Conservation (phyloP, 2,113 vertebrate species). For the Cochlearius cochlearius region DNA sequence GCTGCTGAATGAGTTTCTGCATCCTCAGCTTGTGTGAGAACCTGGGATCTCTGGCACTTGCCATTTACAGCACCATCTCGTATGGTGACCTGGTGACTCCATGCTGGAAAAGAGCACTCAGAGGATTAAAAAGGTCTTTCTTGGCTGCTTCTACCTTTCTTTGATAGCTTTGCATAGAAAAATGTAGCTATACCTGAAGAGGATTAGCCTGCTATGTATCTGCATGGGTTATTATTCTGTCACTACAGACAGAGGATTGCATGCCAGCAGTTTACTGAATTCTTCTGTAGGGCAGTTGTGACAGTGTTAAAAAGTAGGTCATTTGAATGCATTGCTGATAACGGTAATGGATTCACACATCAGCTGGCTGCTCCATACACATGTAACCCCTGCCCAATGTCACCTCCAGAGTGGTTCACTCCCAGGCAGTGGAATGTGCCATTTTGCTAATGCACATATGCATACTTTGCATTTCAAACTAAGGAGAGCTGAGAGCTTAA, state of each 20-base stretch:
- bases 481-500: neutral
- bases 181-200: neutral
- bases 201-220: neutral
- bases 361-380: constrained; percentile 22
- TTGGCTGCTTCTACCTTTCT: neutral
- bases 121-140: neutral
- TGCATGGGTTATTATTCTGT: neutral
- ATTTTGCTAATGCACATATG: constrained; percentile 30
- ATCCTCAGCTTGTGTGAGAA: neutral
- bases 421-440: neutral
- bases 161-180: neutral
- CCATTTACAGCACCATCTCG: neutral
- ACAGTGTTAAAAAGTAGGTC: constrained; percentile 54
- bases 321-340: constrained; percentile 60
- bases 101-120: neutral
- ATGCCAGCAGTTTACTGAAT: constrained; percentile 8
- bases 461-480: constrained; percentile 30
- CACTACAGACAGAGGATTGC: neutral
- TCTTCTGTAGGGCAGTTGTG: neutral
- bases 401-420: constrained; percentile 23
- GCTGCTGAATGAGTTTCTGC: neutral
- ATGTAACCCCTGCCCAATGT: constrained; percentile 43
- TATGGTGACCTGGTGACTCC: neutral
- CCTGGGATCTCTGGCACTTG: neutral
- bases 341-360: constrained; percentile 50